Percentiles rank a stretch among this genome's conserved stretches.
Evolutionary conservation across 2,888 invertebrate species (phyloP).

Genomic region (Parnassius glacialis): DNA sequence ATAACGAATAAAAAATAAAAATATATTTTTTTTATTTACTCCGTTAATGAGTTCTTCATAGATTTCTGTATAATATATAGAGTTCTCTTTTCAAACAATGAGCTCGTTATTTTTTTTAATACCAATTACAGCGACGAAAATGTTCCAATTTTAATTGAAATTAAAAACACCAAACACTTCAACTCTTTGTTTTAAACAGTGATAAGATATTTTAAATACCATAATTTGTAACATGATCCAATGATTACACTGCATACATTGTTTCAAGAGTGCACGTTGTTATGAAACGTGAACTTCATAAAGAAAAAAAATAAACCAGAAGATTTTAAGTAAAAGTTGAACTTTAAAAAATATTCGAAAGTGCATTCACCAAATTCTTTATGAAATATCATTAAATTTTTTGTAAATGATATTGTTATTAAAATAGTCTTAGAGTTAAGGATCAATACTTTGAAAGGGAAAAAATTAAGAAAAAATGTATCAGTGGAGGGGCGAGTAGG

Average conservation of each 20-base stretch:
- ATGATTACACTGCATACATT: conserved; percentile 12
- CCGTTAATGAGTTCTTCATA: no score
- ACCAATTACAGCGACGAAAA: background rate
- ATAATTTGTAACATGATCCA: conserved; percentile 19
- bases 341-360: no score
- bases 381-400: no score
- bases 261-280: conserved; percentile 20
- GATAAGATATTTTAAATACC: conserved; percentile 17
- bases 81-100: no score
- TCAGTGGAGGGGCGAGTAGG: conserved; percentile 37
- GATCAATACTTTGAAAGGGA: conserved; percentile 19
- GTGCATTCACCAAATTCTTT: no score
- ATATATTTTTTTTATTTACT: no score
- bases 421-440: conserved; percentile 4
- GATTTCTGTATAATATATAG: no score
- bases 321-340: no score
- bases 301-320: background rate
- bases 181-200: conserved; percentile 9
- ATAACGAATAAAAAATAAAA: no score
- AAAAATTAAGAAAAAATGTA: conserved; percentile 26
- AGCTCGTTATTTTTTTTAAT: no score
- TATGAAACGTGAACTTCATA: conserved; percentile 18
- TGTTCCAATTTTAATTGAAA: background rate
- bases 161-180: background rate
- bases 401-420: no score